phyloP scores from a whole-genome alignment of 2,113 vertebrate species.

The Barbus barbus region DNA sequence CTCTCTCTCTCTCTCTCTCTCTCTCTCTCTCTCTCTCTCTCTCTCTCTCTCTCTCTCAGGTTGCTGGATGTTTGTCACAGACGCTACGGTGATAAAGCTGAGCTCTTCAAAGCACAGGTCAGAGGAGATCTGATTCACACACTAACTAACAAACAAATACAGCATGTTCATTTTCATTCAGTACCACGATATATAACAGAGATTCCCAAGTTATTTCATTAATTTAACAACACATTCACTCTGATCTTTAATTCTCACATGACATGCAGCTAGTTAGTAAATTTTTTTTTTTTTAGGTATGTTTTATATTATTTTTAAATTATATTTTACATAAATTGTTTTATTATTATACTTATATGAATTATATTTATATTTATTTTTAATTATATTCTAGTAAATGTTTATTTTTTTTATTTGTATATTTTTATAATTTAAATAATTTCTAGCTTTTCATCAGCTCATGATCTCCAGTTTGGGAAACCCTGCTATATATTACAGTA shows the following conservation, averaged over 20 bases:
- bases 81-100: slow-evolving; percentile 73
- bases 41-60: slow-evolving; percentile 64
- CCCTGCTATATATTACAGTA: neutral
- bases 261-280: too few relatives aligned
- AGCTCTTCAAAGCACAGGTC: slow-evolving; percentile 85
- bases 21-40: too few relatives aligned
- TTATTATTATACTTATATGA: too few relatives aligned
- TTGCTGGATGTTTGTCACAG: slow-evolving; percentile 85
- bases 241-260: too few relatives aligned
- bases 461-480: neutral
- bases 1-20: too few relatives aligned
- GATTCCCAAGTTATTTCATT: too few relatives aligned
- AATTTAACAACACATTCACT: too few relatives aligned
- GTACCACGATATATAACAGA: neutral
- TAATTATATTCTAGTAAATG: too few relatives aligned
- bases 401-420: neutral
- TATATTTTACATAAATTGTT: too few relatives aligned
- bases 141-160: neutral
- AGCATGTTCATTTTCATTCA: neutral
- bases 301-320: too few relatives aligned
- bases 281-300: too few relatives aligned
- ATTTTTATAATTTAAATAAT: neutral
- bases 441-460: neutral
- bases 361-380: too few relatives aligned
- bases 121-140: slow-evolving; percentile 37